Evolutionary conservation across 2,888 invertebrate species (phyloP).

Genomic region (Dynastes hyllus): DNA sequence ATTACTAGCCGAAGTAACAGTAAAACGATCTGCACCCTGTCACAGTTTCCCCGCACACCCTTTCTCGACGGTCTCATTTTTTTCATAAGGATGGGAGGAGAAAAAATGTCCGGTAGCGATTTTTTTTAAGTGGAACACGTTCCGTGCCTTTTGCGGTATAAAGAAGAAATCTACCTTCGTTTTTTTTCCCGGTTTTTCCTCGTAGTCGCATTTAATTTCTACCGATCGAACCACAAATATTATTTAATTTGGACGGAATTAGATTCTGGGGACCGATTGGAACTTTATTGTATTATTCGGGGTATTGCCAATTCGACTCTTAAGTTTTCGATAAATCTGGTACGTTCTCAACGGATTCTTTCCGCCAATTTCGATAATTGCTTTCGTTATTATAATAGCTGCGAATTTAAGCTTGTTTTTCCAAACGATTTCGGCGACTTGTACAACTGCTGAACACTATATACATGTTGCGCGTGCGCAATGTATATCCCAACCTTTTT

Average conservation of each 20-base stretch:
- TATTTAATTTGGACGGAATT: slow-evolving; percentile 46
- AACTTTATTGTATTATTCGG: slow-evolving; percentile 35
- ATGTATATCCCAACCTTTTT: too few relatives aligned
- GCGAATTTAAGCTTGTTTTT: neutral
- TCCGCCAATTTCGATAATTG: neutral
- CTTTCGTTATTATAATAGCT: neutral
- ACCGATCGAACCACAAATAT: slow-evolving; percentile 42
- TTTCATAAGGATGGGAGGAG: slow-evolving; percentile 17
- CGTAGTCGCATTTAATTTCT: slow-evolving; percentile 34
- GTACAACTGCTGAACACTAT: too few relatives aligned
- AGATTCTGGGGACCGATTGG: slow-evolving; percentile 34
- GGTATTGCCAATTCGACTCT: slow-evolving; percentile 33
- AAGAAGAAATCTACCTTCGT: neutral
- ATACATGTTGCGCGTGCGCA: too few relatives aligned
- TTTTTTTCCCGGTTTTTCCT: neutral
- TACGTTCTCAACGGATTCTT: neutral
- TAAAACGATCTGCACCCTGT: slow-evolving; percentile 4
- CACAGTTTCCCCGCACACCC: neutral
- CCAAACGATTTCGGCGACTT: too few relatives aligned
- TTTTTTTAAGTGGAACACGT: slow-evolving; percentile 43
- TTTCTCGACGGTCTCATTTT: neutral
- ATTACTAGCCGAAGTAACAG: slow-evolving; percentile 57
- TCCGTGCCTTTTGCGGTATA: neutral
- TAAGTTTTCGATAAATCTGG: slow-evolving; percentile 22
- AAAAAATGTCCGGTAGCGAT: slow-evolving; percentile 25